These are phyloP conservation scores for Anticlea derivata DNA, from an alignment of 2,888 invertebrate genomes.

Conservation along the genomic window DNA sequence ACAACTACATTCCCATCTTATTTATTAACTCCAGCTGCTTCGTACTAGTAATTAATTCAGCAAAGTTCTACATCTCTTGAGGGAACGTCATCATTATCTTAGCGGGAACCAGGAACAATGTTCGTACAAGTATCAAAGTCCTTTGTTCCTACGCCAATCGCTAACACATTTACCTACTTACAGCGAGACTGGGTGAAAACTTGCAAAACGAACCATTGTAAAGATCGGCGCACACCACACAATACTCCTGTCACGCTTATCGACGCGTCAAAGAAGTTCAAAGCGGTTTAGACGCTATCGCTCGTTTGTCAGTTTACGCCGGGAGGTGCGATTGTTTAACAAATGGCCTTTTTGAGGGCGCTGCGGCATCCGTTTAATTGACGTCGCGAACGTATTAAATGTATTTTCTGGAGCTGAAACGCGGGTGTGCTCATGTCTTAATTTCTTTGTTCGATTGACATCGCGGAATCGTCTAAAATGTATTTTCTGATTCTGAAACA, in stretches of 20 bases:
- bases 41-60: slow-evolving; percentile 53
- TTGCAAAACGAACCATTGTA: slow-evolving; percentile 78
- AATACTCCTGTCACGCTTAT: slow-evolving; percentile 63
- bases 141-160: slow-evolving; percentile 72
- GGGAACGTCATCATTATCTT: slow-evolving; percentile 71
- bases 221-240: slow-evolving; percentile 45
- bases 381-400: slow-evolving; percentile 39
- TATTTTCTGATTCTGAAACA: slow-evolving; percentile 22
- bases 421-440: slow-evolving; percentile 47
- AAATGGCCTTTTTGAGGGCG: slow-evolving; percentile 69
- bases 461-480: slow-evolving; percentile 37
- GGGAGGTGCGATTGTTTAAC: slow-evolving; percentile 72
- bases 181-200: slow-evolving; percentile 69
- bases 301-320: slow-evolving; percentile 78
- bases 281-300: slow-evolving; percentile 67
- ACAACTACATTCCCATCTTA: no score
- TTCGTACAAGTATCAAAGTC: slow-evolving; percentile 30
- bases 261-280: slow-evolving; percentile 82
- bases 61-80: slow-evolving; percentile 43
- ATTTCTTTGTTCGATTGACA: slow-evolving; percentile 67
- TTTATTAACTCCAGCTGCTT: no score
- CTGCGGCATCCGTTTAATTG: slow-evolving; percentile 31
- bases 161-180: slow-evolving; percentile 82
- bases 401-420: slow-evolving; percentile 31
- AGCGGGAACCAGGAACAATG: slow-evolving; percentile 56